These are phyloP conservation scores for Rhabdomys dilectus DNA, from an alignment of 2,113 vertebrate species.

Conservation along the genomic window DNA sequence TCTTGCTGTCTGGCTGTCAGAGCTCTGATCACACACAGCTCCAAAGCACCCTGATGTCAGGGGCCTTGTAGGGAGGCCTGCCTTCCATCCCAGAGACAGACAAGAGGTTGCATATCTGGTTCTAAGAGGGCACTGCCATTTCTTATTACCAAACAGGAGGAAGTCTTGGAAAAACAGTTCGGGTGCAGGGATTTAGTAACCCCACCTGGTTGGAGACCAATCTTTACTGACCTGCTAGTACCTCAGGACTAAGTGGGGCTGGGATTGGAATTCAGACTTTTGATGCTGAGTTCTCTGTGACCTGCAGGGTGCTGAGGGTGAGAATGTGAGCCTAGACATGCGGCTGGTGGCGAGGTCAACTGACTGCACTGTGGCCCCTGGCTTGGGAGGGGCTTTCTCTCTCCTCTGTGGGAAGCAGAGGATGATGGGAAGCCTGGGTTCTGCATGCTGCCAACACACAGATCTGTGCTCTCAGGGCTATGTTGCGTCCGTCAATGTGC, in stretches of 20 bases:
- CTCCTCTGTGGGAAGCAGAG: not conserved
- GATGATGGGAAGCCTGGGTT: not conserved
- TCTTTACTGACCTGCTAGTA: not conserved
- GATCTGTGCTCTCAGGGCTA: accelerated
- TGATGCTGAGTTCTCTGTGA: not conserved
- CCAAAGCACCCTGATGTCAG: not conserved
- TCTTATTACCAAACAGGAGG: not conserved
- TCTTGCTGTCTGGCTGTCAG: accelerated
- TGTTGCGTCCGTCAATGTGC: too few relatives aligned
- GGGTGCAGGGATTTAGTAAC: not conserved
- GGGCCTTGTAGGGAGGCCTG: not conserved
- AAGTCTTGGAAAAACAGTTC: not conserved
- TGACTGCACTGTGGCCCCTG: not conserved
- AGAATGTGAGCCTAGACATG: not conserved
- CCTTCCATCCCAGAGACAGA: not conserved
- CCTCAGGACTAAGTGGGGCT: too few relatives aligned
- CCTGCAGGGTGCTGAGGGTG: not conserved
- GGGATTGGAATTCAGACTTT: not conserved
- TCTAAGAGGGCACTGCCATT: not conserved
- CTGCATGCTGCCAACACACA: not conserved
- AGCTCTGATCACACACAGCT: not conserved
- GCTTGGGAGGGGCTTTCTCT: not conserved
- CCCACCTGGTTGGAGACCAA: not conserved
- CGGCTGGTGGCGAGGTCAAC: accelerated
- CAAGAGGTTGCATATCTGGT: not conserved